Percentiles rank a stretch among this genome's conserved stretches.
Conservation (phyloP, 2,797 vertebrate species). For the Myotis vivesi region DNA sequence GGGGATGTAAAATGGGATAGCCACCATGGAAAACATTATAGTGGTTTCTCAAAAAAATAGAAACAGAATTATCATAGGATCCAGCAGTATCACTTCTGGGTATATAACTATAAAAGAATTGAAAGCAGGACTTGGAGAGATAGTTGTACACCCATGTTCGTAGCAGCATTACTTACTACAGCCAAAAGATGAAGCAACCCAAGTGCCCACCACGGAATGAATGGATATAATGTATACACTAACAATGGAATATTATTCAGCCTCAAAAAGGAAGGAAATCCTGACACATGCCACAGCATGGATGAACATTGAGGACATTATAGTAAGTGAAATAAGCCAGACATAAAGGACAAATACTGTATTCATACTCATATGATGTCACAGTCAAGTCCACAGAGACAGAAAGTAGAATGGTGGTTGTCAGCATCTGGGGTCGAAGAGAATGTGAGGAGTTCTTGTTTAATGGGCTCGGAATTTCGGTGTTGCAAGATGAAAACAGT, state of each 20-base stretch:
- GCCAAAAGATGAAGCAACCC: neutral
- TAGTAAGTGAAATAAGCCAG: neutral
- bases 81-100: neutral
- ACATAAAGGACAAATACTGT: neutral
- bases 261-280: constrained; percentile 56
- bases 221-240: neutral
- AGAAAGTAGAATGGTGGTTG: neutral
- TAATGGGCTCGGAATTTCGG: neutral
- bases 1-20: neutral
- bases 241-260: constrained; percentile 27
- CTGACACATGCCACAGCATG: neutral
- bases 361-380: neutral
- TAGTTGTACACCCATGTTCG: neutral
- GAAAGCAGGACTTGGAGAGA: neutral
- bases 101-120: neutral
- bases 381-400: neutral
- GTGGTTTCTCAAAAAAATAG: neutral
- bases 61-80: neutral
- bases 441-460: neutral
- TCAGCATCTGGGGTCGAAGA: neutral
- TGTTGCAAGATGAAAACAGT: neutral
- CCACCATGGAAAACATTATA: neutral
- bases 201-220: neutral
- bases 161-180: neutral
- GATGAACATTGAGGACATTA: constrained; percentile 1